A percentile compares a stretch with the other conserved stretches of the same genome.
These are phyloP conservation scores for Butorides virescens DNA, from an alignment of 2,113 vertebrate genomes.

Conservation along the genomic window DNA sequence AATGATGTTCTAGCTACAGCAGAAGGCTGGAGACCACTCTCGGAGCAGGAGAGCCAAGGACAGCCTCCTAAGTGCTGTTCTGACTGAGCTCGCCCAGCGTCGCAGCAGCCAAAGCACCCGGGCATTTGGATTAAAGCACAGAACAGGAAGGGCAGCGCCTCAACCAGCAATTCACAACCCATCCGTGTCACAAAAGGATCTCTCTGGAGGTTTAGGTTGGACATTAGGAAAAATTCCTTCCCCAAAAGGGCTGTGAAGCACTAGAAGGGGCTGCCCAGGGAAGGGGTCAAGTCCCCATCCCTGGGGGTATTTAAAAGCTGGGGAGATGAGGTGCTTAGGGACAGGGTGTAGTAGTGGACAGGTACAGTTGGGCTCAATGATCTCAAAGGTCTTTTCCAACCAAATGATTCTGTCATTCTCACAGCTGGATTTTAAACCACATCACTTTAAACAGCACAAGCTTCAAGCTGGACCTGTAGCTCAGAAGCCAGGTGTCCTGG, in stretches of 20 bases:
- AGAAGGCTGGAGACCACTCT: neutral
- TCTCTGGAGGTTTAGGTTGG: too few relatives aligned
- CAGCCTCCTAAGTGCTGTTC: accelerated
- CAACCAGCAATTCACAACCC: neutral
- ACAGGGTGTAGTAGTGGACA: too few relatives aligned
- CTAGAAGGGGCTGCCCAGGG: too few relatives aligned
- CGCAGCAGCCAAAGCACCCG: accelerated
- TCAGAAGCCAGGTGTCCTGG: neutral
- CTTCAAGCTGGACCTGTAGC: neutral
- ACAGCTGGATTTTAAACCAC: neutral
- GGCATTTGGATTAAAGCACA: neutral
- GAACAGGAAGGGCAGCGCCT: neutral
- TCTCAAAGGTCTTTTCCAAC: too few relatives aligned
- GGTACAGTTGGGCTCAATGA: too few relatives aligned
- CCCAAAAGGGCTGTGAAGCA: too few relatives aligned
- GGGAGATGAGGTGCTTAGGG: too few relatives aligned
- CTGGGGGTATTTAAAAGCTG: too few relatives aligned
- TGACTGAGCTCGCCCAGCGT: neutral
- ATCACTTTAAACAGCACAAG: neutral
- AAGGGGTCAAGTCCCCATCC: too few relatives aligned
- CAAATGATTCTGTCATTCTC: too few relatives aligned
- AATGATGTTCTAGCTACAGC: neutral
- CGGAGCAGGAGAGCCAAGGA: neutral
- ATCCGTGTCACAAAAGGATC: too few relatives aligned
- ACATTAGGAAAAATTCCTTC: too few relatives aligned